Base-by-base conservation (phyloP, 1,140 invertebrate genomes). In the Sipha flava region DNA sequence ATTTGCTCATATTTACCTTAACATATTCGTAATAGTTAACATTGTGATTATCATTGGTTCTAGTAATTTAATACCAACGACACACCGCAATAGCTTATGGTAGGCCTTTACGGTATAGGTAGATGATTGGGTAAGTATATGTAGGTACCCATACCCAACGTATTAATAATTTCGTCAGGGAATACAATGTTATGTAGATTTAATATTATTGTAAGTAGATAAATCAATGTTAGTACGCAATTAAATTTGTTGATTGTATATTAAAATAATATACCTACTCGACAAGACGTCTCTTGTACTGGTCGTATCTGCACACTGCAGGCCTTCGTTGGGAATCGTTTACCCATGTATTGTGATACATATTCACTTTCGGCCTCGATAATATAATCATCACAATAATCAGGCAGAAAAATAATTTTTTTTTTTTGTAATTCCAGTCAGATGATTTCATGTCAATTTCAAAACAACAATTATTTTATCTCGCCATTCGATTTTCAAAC, bases 221-320 rank as follows among this genome's bases (percentile, higher is more conserved):
- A n/a, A n/a, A n/a, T n/a, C n/a, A n/a, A n/a, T 49, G 9, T n/a
- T 14, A 3, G 2, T 49, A 18, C n/a, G 18, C 18, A 49, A 49
- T 49, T 3, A 49, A 49, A 49, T 2, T 49, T 18, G 0, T 37
- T 31, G 26, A 34, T 73, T 73, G 45, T 73, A 6, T 18, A 52
- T 16, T 64, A 26, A 49, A 6, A 45, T 23, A 68, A 2, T 6
- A n/a, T 10, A 23, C n/a, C n/a, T n/a, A n/a, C n/a, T 29, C 26
- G 23, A 70, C 40, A 52, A 73, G 31, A 49, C 45, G 70, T 73
- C 47, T 73, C 43, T 73, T 47, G 26, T 73, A 73, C n/a, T n/a
- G 18, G 45, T 73, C 52, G 34, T 64, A 40, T 10, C 5, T 40
- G 37, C 37, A 40, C 5, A 3, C 70, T 7, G 29, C 29, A 52